phyloP scores from a whole-genome alignment of 2,888 invertebrate genomes.

The Polyploca ridens region DNA sequence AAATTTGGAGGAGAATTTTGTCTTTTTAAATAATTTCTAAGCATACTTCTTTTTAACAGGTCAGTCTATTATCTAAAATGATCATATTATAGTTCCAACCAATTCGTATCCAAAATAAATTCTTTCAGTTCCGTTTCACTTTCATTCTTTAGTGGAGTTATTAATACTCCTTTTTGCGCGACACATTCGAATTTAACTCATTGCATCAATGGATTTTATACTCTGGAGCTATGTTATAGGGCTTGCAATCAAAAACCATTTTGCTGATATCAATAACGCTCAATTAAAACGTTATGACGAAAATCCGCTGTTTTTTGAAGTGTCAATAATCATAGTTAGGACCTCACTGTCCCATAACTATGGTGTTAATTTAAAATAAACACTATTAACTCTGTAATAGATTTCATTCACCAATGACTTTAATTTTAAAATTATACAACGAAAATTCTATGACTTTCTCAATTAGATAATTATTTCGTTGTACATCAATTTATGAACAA shows the following conservation, averaged over 20 bases:
- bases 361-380: not conserved
- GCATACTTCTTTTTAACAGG: not conserved
- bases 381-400: not conserved
- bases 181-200: not conserved
- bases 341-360: not conserved
- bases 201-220: not conserved
- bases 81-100: constrained; percentile 2
- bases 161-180: too few species aligned
- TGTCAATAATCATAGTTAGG: too few species aligned
- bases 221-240: not conserved
- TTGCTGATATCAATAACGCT: too few species aligned
- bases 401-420: not conserved
- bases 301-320: too few species aligned
- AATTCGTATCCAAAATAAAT: constrained; percentile 11
- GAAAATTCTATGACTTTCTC: not conserved
- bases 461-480: too few species aligned
- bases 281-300: too few species aligned
- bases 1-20: not conserved
- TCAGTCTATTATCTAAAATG: not conserved
- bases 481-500: not conserved
- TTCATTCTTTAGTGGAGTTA: not conserved
- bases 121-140: not conserved
- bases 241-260: not conserved
- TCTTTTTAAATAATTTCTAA: not conserved
- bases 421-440: not conserved